Percentiles rank a stretch among this genome's conserved stretches.
Conservation (phyloP, 2,888 invertebrate genomes). For the Stramonita haemastoma region DNA sequence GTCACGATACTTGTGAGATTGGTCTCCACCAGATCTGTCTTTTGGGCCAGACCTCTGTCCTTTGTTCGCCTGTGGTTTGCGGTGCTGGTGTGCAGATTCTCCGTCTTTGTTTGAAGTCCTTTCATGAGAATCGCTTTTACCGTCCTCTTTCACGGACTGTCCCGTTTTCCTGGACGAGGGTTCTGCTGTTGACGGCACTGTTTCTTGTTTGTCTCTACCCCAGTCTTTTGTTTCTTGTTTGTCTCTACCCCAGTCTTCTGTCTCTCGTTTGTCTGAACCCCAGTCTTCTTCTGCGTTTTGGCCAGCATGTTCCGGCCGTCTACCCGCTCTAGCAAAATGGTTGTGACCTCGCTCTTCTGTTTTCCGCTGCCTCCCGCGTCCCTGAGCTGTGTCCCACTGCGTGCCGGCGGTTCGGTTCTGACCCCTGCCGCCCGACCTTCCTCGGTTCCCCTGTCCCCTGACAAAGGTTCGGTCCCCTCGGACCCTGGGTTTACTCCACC, state of each 20-base stretch:
- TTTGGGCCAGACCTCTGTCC: slow-evolving; percentile 1
- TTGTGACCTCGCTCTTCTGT: neutral
- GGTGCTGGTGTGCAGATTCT: neutral
- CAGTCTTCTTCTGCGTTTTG: neutral
- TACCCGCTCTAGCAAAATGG: neutral
- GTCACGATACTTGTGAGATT: neutral
- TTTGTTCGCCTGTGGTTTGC: neutral
- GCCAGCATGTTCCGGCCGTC: neutral
- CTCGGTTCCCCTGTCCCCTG: too few species aligned
- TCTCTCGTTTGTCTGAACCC: neutral
- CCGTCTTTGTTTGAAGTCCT: neutral
- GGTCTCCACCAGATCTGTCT: too few species aligned
- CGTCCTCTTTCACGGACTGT: too few species aligned
- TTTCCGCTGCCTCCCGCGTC: neutral
- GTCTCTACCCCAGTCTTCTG: too few species aligned
- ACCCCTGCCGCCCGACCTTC: neutral
- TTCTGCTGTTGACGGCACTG: neutral
- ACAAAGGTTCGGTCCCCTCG: neutral
- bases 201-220: too few species aligned
- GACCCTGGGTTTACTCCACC: neutral
- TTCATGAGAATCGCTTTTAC: neutral
- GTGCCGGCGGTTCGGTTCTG: neutral
- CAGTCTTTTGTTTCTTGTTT: too few species aligned
- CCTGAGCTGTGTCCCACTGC: neutral
- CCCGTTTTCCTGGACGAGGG: too few species aligned